phyloP scores from a whole-genome alignment of 2,888 invertebrate genomes.

The Euproctis similis region DNA sequence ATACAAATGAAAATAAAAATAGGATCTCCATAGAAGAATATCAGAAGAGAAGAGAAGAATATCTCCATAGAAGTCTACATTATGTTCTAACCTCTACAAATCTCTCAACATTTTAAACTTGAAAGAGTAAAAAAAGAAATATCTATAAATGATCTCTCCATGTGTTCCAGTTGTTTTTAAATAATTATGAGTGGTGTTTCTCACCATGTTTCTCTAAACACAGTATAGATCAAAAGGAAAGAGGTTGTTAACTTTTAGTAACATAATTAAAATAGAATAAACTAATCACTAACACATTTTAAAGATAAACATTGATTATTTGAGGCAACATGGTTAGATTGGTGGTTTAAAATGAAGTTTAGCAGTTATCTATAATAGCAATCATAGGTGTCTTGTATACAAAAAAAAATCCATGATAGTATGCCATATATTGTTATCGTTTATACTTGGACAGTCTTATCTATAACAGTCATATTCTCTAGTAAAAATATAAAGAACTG shows the following conservation, averaged over 20 bases:
- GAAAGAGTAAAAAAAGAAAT: slow-evolving; percentile 14
- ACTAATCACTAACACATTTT: slow-evolving; percentile 13
- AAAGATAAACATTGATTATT: slow-evolving; percentile 3
- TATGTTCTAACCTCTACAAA: slow-evolving; percentile 5
- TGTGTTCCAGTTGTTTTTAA: slow-evolving; percentile 11
- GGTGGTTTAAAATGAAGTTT: neutral
- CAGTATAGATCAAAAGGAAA: neutral
- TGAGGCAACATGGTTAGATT: neutral
- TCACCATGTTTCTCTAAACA: neutral
- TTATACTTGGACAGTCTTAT: too few species aligned
- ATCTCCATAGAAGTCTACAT: too few species aligned
- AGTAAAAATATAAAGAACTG: too few species aligned
- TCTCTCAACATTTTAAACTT: slow-evolving; percentile 15
- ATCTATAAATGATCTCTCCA: slow-evolving; percentile 23
- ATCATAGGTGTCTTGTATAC: too few species aligned
- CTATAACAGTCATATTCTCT: too few species aligned
- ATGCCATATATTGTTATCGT: too few species aligned
- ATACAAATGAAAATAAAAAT: too few species aligned
- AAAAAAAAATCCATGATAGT: too few species aligned
- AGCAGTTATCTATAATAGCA: neutral
- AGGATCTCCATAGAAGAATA: too few species aligned
- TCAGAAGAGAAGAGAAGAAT: too few species aligned
- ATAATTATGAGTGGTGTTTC: slow-evolving; percentile 4
- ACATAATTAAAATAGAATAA: slow-evolving; percentile 7
- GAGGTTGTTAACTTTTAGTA: neutral